Evolutionary conservation across 2,888 invertebrate genomes (phyloP).

Genomic region (Salpingus planirostris): DNA sequence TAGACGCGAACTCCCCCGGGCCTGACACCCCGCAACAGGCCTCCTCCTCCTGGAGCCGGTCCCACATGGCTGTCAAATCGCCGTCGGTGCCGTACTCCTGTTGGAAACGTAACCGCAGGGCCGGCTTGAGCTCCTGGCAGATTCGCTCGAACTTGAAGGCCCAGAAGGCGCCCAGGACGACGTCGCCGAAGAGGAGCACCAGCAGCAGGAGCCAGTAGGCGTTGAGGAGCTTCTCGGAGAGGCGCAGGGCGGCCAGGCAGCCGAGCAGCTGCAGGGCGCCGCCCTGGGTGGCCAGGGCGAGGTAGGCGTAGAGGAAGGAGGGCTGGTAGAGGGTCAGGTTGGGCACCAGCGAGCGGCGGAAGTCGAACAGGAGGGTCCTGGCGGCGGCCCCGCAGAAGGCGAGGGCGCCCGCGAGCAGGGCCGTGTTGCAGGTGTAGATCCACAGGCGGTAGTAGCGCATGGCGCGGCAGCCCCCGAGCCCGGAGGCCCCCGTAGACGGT

Average conservation of each 20-base stretch:
- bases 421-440: constrained; percentile 89
- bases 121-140: constrained; percentile 63
- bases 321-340: constrained; percentile 71
- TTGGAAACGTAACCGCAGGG: constrained; percentile 45
- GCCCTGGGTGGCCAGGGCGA: constrained; percentile 66
- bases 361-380: constrained; percentile 60
- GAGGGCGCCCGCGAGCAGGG: constrained; percentile 72
- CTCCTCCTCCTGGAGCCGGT: constrained; percentile 63
- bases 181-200: constrained; percentile 73
- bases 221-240: constrained; percentile 73
- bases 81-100: constrained; percentile 64
- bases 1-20: constrained; percentile 43
- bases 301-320: constrained; percentile 70
- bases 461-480: constrained; percentile 41
- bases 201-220: constrained; percentile 76
- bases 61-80: constrained; percentile 70
- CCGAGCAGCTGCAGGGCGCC: constrained; percentile 63
- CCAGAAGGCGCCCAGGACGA: constrained; percentile 77
- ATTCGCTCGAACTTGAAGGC: constrained; percentile 51
- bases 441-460: constrained; percentile 82
- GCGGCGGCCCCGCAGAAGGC: constrained; percentile 71
- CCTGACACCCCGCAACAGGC: constrained; percentile 67
- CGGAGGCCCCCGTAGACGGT: constrained; percentile 46
- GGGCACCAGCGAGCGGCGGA: constrained; percentile 62
- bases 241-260: constrained; percentile 70